phyloP scores from a whole-genome alignment of 2,113 vertebrate species.

The sheep (Ovis aries) region ARS-UI_Ramb_v3.0 NC_056067.1:27560001-27560500 shows the following conservation, averaged over 20 bases:
- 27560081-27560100: neutral
- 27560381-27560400: neutral
- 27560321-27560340: neutral
- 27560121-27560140: neutral
- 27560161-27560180: neutral
- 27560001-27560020: neutral
- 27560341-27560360: neutral
- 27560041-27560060: neutral
- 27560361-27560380: neutral
- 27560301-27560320: neutral
- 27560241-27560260: neutral
- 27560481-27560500: neutral
- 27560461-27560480: neutral
- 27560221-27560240: neutral
- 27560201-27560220: neutral
- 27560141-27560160: neutral
- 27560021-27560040: neutral
- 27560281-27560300: neutral
- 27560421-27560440: neutral
- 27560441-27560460: neutral
- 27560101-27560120: neutral
- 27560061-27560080: neutral
- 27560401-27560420: neutral
- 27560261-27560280: neutral
- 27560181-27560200: rapidly evolving